Conservation (phyloP, 2,797 vertebrate species). For the Pterois miles region DNA sequence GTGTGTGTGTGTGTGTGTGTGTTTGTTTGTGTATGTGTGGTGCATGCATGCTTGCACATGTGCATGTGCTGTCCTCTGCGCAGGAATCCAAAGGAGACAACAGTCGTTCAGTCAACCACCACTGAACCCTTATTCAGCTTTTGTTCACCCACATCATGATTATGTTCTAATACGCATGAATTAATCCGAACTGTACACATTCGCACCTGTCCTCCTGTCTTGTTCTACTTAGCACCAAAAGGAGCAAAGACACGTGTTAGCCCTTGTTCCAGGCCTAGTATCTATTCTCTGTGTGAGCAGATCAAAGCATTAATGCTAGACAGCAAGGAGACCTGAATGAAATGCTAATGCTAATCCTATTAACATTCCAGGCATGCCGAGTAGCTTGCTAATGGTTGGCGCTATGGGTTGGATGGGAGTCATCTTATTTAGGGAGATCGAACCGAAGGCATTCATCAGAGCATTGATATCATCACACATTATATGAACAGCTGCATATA, state of each 20-base stretch:
- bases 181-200: constrained; percentile 45
- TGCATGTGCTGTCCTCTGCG: not conserved
- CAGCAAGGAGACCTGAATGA: constrained; percentile 74
- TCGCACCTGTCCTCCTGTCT: constrained; percentile 45
- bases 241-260: constrained; percentile 63
- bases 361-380: constrained; percentile 73
- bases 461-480: constrained; percentile 82
- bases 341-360: constrained; percentile 80
- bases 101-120: constrained; percentile 19
- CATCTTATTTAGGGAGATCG: constrained; percentile 80
- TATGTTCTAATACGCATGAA: constrained; percentile 41
- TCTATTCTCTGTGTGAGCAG: constrained; percentile 67
- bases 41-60: not conserved
- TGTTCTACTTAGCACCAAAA: constrained; percentile 55
- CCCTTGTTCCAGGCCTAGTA: constrained; percentile 59
- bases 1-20: not conserved
- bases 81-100: constrained; percentile 5
- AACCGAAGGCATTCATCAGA: constrained; percentile 80
- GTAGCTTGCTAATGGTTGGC: constrained; percentile 71
- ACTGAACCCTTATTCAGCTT: constrained; percentile 21
- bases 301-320: constrained; percentile 76
- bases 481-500: constrained; percentile 84
- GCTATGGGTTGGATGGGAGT: constrained; percentile 67
- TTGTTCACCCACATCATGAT: constrained; percentile 30
- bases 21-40: not conserved